Evolutionary conservation across 2,113 vertebrate genomes (phyloP).

Genomic region (Brachirus orientalis): DNA sequence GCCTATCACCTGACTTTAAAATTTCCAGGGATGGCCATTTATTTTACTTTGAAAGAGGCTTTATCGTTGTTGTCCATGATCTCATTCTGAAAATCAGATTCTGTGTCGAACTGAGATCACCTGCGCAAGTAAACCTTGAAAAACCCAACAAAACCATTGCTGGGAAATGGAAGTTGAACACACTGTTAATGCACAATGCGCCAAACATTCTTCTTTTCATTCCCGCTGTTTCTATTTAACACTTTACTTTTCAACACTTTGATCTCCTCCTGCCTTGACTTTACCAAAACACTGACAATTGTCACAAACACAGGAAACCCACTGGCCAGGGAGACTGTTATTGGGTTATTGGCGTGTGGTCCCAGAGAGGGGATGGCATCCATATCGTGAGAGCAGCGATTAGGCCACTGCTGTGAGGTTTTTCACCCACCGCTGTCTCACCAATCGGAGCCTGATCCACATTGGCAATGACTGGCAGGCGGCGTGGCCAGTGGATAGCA

Average conservation of each 20-base stretch:
- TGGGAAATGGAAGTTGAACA: too few species aligned
- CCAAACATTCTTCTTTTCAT: background rate
- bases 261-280: background rate
- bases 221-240: background rate
- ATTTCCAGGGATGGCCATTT: too few species aligned
- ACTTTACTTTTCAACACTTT: conserved; percentile 20
- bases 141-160: too few species aligned
- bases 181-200: too few species aligned
- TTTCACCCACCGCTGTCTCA: conserved; percentile 37
- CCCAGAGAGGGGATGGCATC: conserved; percentile 39
- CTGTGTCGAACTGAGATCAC: too few species aligned
- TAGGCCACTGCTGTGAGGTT: conserved; percentile 63
- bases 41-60: too few species aligned
- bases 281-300: conserved; percentile 62
- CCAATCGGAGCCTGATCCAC: conserved; percentile 27
- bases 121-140: too few species aligned
- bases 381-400: conserved; percentile 50
- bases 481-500: conserved; percentile 43
- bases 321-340: conserved; percentile 52
- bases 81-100: too few species aligned
- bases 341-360: conserved; percentile 52
- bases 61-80: too few species aligned
- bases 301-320: conserved; percentile 66
- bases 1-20: too few species aligned
- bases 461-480: conserved; percentile 19